Evolutionary conservation across 2,888 invertebrate genomes (phyloP), one percentile per base, ranked within the genome.

Genomic region (Malthinus seriepunctatus): DNA sequence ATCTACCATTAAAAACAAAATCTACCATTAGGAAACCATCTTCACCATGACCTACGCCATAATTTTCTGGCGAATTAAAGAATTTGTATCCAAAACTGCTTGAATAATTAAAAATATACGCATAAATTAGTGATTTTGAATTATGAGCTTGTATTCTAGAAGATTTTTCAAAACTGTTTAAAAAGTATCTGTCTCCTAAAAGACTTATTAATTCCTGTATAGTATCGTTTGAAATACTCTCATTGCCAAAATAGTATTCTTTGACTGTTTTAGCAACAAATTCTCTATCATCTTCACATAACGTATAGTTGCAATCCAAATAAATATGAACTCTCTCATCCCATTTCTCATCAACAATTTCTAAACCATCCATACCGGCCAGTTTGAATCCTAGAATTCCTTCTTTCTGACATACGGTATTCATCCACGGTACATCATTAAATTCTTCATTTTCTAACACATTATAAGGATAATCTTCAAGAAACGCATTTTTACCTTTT

Each of bases 361-460:
- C 39, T n/a, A 39, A 39, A 9, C 15, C 9, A 0, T 14, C 2
- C 23, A 5, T 23, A 23, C 23, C 5, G 5, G 5, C 5, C 23
- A 23, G 2, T 23, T 56, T 23, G 4, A 51, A 44, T 60, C 83
- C 81, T 0, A 86, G 87, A n/a, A 88, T 79, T 56, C 90, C 90
- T 73, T 91, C 91, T 54, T 89, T 86, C 9, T 84, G 83, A 0
- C 86, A 84, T 44, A 87, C 83, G 3, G 86, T 84, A 0, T 84
- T 81, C 49, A 90, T 80, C 82, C 90, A 87, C 0, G 91, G 91
- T 3, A 88, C 71, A 59, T 86, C 83, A n/a, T 84, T 80, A 67
- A 86, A 84, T 23, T 42, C 15, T 15, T 82, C 77, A 0, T 88
- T 88, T 4, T 80, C 78, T 48, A 90, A 80, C 0, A 88, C 81